A percentile compares a stretch with the other conserved stretches of the same genome.
phyloP scores from a whole-genome alignment of 2,113 vertebrate genomes.

The Delphinapterus leucas region DNA sequence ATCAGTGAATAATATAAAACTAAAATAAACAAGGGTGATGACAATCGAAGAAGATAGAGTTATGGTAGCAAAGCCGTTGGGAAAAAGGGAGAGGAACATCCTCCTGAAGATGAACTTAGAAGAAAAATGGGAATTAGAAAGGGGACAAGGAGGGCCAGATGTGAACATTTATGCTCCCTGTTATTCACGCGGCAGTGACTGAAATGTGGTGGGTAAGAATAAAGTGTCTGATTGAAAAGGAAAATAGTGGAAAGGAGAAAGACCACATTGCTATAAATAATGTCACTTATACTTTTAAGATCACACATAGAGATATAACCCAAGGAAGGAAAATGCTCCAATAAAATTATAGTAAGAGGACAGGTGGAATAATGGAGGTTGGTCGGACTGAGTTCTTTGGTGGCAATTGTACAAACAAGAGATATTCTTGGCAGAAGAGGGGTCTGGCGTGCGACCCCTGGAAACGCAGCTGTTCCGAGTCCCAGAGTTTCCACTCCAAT shows the following conservation, averaged over 20 bases:
- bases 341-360: constrained; percentile 3
- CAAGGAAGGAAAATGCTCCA: background rate
- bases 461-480: background rate
- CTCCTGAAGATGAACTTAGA: background rate
- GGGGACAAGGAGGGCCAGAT: background rate
- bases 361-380: background rate
- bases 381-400: background rate
- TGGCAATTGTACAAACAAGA: background rate
- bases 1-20: background rate
- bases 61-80: background rate
- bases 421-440: background rate
- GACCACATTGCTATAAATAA: constrained; percentile 12
- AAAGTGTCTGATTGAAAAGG: constrained; percentile 44
- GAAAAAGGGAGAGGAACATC: background rate
- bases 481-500: background rate
- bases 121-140: background rate
- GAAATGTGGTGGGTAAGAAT: background rate
- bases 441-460: background rate
- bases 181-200: background rate
- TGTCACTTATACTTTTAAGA: constrained; percentile 26
- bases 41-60: background rate
- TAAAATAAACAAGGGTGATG: background rate
- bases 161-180: constrained; percentile 8
- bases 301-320: background rate
- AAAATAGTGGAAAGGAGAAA: constrained; percentile 42